Evolutionary conservation across 2,113 vertebrate species (phyloP).

Genomic region (Crocuta crocuta): DNA sequence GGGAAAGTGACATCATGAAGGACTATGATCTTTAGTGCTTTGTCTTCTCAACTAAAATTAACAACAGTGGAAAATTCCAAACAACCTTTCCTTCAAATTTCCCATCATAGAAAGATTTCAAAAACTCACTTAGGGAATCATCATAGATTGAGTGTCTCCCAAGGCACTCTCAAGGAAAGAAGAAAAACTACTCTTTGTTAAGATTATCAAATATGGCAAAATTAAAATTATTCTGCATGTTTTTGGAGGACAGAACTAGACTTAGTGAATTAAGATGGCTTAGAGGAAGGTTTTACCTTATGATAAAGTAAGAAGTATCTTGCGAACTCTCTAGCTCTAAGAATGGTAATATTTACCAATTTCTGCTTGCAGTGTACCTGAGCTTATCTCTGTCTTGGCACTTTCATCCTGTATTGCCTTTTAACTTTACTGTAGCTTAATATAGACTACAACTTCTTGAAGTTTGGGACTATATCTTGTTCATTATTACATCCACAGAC

Average conservation of each 20-base stretch:
- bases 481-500: background rate
- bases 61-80: background rate
- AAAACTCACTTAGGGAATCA: background rate
- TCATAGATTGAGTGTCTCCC: background rate
- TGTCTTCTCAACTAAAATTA: background rate
- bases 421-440: background rate
- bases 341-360: background rate
- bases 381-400: background rate
- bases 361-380: background rate
- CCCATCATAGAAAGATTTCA: background rate
- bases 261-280: background rate
- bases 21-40: background rate
- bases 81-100: background rate
- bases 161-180: background rate
- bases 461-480: background rate
- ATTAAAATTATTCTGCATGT: background rate
- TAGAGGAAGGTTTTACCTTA: background rate
- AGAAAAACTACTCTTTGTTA: background rate
- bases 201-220: background rate
- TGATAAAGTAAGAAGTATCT: background rate
- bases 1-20: background rate
- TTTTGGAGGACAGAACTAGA: background rate
- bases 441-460: background rate
- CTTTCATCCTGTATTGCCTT: background rate
- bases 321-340: background rate